Conservation (phyloP, 2,888 invertebrate species). For the Cactoblastis cactorum region DNA sequence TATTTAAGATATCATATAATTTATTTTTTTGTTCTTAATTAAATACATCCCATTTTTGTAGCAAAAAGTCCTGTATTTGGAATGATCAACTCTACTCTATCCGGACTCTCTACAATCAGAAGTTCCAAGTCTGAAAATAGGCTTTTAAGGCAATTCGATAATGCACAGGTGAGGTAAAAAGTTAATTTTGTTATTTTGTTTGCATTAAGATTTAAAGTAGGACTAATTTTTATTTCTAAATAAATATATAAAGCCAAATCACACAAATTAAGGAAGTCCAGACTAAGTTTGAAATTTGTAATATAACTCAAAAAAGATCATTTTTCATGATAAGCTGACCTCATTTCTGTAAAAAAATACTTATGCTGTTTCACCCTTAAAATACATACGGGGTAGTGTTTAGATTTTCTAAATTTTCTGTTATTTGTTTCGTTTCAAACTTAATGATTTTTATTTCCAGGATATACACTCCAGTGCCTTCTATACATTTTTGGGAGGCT, state of each 20-base stretch:
- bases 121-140: constrained; percentile 82
- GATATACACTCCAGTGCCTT: constrained; percentile 85
- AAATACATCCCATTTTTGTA: constrained; percentile 46
- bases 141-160: constrained; percentile 80
- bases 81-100: constrained; percentile 86
- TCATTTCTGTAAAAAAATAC: too few relatives aligned
- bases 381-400: too few relatives aligned
- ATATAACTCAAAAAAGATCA: too few relatives aligned
- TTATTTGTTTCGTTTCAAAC: too few relatives aligned
- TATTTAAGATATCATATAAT: background rate
- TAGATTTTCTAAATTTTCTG: too few relatives aligned
- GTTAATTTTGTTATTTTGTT: background rate
- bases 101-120: constrained; percentile 87
- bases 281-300: too few relatives aligned
- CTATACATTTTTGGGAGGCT: constrained; percentile 81
- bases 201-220: too few relatives aligned
- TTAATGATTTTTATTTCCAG: constrained; percentile 47
- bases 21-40: background rate
- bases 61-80: constrained; percentile 90
- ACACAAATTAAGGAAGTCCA: too few relatives aligned
- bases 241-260: too few relatives aligned
- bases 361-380: too few relatives aligned
- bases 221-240: too few relatives aligned
- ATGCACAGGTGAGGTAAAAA: constrained; percentile 67
- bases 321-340: too few relatives aligned